phyloP scores from a whole-genome alignment of 2,888 invertebrate species.

The Conchocele bisecta region DNA sequence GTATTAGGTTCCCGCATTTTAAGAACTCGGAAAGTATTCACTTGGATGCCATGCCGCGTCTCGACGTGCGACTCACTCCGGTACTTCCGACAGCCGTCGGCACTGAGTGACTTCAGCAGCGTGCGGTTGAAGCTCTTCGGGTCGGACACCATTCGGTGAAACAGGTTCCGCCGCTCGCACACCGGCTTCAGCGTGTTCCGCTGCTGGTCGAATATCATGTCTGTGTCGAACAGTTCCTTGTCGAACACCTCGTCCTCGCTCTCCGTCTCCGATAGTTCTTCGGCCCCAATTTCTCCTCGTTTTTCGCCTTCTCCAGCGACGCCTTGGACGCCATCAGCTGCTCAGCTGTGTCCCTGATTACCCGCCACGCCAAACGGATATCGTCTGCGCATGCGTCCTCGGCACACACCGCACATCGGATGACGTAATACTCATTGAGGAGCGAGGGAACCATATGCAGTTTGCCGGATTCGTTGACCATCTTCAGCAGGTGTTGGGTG shows the following conservation, averaged over 20 bases:
- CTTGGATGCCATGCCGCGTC: no score
- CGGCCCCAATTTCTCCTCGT: constrained; percentile 46
- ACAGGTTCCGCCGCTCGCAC: constrained; percentile 76
- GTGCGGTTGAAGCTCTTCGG: constrained; percentile 81
- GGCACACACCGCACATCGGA: constrained; percentile 96
- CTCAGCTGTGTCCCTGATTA: constrained; percentile 61
- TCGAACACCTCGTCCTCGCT: constrained; percentile 72
- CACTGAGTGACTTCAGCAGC: constrained; percentile 80
- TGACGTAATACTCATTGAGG: constrained; percentile 94
- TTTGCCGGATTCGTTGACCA: constrained; percentile 96
- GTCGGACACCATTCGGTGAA: constrained; percentile 82
- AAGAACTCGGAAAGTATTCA: no score
- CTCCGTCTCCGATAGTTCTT: constrained; percentile 66
- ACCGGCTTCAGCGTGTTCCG: constrained; percentile 68
- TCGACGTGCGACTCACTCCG: constrained; percentile 52
- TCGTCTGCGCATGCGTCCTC: constrained; percentile 93
- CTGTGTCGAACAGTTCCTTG: constrained; percentile 69
- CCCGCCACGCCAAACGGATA: constrained; percentile 85
- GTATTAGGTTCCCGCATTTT: no score
- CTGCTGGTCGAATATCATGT: constrained; percentile 74
- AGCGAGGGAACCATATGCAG: constrained; percentile 98
- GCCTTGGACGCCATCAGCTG: constrained; percentile 53
- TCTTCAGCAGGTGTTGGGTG: constrained; percentile 95
- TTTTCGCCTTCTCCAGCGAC: constrained; percentile 51
- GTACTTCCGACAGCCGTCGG: constrained; percentile 54